A percentile compares a stretch with the other conserved stretches of the same genome.
These are phyloP conservation scores for Protonibea diacanthus DNA, from an alignment of 2,797 vertebrate species.

Conservation along the genomic window DNA sequence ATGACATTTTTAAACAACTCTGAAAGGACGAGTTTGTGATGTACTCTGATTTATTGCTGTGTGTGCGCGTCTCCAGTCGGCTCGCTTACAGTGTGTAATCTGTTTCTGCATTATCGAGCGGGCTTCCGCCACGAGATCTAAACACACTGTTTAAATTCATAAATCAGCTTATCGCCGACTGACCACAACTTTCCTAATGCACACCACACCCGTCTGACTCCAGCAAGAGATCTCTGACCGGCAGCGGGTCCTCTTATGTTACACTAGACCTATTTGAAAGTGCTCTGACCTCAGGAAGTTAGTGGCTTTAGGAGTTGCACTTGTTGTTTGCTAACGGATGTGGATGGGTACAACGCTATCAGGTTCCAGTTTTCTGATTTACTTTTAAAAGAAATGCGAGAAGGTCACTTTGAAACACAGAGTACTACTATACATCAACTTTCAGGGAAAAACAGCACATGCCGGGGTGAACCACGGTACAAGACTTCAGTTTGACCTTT, in stretches of 20 bases:
- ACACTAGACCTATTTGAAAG: neutral
- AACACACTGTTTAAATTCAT: slow-evolving; percentile 29
- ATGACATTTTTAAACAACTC: neutral
- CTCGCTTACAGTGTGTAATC: neutral
- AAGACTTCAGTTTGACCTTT: slow-evolving; percentile 60
- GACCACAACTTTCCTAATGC: slow-evolving; percentile 26
- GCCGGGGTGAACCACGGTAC: slow-evolving; percentile 48
- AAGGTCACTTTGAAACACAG: slow-evolving; percentile 31
- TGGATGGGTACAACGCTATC: slow-evolving; percentile 11
- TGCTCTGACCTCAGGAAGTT: slow-evolving; percentile 27
- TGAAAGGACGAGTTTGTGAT: neutral
- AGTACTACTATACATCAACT: neutral
- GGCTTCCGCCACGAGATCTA: neutral
- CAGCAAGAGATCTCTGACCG: slow-evolving; percentile 23
- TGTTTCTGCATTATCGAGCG: neutral
- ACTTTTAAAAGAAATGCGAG: neutral
- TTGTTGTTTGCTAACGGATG: slow-evolving; percentile 27
- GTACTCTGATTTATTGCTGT: neutral
- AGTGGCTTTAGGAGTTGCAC: slow-evolving; percentile 20
- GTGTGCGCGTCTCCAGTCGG: neutral
- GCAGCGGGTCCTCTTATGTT: slow-evolving; percentile 18
- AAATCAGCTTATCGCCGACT: slow-evolving; percentile 32
- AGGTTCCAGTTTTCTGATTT: slow-evolving; percentile 20
- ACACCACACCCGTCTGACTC: slow-evolving; percentile 26
- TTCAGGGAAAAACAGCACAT: slow-evolving; percentile 5